These are phyloP conservation scores for Mastigias papua DNA, from an alignment of 30 jellyfish, hydroid and myxozoan species.

Conservation along the genomic window DNA sequence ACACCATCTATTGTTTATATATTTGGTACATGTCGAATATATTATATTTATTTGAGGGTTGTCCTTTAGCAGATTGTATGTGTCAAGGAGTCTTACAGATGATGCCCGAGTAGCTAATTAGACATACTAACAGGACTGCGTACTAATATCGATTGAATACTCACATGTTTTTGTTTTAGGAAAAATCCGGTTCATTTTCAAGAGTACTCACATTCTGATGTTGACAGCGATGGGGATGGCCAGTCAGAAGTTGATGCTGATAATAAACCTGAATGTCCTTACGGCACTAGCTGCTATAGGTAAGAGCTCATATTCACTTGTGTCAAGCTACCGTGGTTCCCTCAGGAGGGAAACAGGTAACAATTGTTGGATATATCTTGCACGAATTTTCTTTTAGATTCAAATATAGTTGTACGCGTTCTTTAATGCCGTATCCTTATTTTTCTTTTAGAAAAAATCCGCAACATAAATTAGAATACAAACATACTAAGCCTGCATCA, in stretches of 20 bases:
- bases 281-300: conserved; percentile 88
- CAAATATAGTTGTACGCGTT: too few species aligned
- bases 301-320: background rate
- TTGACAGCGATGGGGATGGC: conserved; percentile 20
- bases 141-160: too few species aligned
- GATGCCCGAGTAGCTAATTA: too few species aligned
- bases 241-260: conserved; percentile 3
- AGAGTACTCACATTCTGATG: conserved; percentile 66
- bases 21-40: too few species aligned
- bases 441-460: conserved; percentile 63
- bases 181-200: conserved; percentile 79
- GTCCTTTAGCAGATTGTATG: too few species aligned
- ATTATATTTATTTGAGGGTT: too few species aligned
- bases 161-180: conserved; percentile 28
- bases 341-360: background rate
- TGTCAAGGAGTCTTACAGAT: too few species aligned
- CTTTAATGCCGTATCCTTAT: background rate
- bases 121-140: too few species aligned
- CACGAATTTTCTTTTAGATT: too few species aligned
- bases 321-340: background rate
- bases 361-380: background rate
- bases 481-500: conserved; percentile 53
- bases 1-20: too few species aligned
- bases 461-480: conserved; percentile 69
- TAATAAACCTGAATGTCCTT: conserved; percentile 76